Evolutionary conservation across 2,888 invertebrate genomes (phyloP).

Genomic region (Piscicola geometra): DNA sequence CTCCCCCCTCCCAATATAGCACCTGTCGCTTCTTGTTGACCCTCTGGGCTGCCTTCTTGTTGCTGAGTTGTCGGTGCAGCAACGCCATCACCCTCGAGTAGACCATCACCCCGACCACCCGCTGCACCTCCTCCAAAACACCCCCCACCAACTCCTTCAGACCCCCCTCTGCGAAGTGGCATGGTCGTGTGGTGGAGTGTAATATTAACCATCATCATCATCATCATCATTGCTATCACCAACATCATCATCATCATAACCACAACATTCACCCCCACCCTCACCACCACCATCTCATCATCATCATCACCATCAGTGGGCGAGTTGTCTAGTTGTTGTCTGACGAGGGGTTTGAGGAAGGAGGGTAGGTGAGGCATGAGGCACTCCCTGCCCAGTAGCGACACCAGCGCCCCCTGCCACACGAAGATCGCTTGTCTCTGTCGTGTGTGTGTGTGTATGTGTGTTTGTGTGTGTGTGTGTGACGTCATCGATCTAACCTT

Average conservation of each 20-base stretch:
- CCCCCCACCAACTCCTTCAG: constrained; percentile 62
- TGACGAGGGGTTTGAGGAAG: constrained; percentile 24
- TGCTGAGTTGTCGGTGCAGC: constrained; percentile 60
- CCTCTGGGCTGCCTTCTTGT: constrained; percentile 11
- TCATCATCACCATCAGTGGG: constrained; percentile 18
- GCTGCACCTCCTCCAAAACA: constrained; percentile 70
- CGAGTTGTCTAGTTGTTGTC: constrained; percentile 24
- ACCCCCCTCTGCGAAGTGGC: constrained; percentile 44
- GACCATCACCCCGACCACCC: constrained; percentile 69
- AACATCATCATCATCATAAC: background rate
- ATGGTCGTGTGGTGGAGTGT: background rate
- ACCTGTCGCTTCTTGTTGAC: constrained; percentile 17
- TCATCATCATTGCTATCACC: no score
- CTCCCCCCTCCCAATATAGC: no score
- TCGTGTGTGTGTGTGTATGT: background rate
- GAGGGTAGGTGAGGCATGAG: background rate
- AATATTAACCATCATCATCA: no score
- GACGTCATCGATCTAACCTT: constrained; percentile 61
- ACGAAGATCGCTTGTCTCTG: constrained; percentile 29
- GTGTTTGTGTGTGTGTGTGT: no score
- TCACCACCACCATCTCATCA: background rate
- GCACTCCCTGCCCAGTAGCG: background rate
- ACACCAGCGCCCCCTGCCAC: constrained; percentile 23
- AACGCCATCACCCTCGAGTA: constrained; percentile 68
- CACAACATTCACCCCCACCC: background rate